phyloP scores from a whole-genome alignment of 1,140 invertebrate species.

The Hermetia illucens region DNA sequence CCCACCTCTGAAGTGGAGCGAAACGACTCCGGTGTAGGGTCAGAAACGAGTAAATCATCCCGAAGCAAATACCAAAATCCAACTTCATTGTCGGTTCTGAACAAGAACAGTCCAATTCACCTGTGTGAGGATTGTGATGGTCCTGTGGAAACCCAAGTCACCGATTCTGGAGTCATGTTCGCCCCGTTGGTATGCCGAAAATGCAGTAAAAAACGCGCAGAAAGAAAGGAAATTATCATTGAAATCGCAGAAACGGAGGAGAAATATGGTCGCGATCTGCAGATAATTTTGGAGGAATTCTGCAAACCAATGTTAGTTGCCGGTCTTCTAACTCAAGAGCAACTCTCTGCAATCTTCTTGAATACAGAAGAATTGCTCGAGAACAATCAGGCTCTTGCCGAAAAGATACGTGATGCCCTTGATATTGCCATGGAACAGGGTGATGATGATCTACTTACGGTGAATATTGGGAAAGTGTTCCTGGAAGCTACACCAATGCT shows the following conservation, averaged over 20 bases:
- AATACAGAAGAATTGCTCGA: conserved; percentile 86
- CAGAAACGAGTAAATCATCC: conserved; percentile 79
- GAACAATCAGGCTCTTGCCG: conserved; percentile 73
- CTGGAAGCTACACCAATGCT: conserved; percentile 86
- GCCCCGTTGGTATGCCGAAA: conserved; percentile 73
- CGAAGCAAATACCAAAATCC: conserved; percentile 50
- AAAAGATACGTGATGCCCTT: conserved; percentile 73
- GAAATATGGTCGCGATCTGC: conserved; percentile 84
- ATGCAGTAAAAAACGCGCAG: conserved; percentile 71
- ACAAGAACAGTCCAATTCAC: conserved; percentile 36
- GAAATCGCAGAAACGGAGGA: conserved; percentile 95
- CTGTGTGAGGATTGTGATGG: conserved; percentile 66
- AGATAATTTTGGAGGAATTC: conserved; percentile 87
- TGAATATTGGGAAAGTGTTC: conserved; percentile 84
- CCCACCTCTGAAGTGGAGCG: conserved; percentile 58
- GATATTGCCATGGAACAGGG: conserved; percentile 67
- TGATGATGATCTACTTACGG: conserved; percentile 68
- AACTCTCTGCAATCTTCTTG: conserved; percentile 79
- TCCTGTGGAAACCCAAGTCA: conserved; percentile 49
- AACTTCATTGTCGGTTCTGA: conserved; percentile 12
- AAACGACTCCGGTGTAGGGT: conserved; percentile 86
- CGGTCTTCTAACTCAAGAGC: conserved; percentile 64
- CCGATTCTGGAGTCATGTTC: conserved; percentile 52
- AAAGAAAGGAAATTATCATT: conserved; percentile 86
- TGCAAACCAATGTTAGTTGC: conserved; percentile 85